A percentile compares a stretch with the other conserved stretches of the same genome.
These are phyloP conservation scores for Drosophila ohnishii DNA, from an alignment of 1,140 invertebrate genomes.

Conservation along the genomic window DNA sequence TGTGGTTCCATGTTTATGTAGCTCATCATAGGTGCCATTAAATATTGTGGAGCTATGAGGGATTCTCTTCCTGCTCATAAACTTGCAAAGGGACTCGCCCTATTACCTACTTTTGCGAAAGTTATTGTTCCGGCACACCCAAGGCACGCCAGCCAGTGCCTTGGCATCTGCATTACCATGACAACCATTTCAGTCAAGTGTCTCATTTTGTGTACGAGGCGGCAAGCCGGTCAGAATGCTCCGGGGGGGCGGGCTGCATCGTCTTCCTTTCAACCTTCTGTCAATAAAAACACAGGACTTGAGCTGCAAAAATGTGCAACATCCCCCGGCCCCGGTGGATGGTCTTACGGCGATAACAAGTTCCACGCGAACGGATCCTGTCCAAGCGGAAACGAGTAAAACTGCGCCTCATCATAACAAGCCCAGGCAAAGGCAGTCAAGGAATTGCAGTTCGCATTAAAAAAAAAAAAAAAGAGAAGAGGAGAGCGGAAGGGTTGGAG, in stretches of 20 bases:
- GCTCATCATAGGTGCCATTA: neutral
- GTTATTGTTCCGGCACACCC: conserved; percentile 8
- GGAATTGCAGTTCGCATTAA: conserved; percentile 55
- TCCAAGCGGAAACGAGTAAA: conserved; percentile 67
- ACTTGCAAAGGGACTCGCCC: neutral
- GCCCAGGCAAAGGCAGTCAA: conserved; percentile 18
- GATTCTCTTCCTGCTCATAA: neutral
- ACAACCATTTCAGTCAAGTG: conserved; percentile 66
- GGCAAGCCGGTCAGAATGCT: conserved; percentile 44
- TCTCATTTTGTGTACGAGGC: conserved; percentile 71
- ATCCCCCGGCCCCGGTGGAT: neutral
- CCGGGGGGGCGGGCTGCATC: neutral
- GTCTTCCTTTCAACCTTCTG: conserved; percentile 47
- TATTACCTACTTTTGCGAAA: conserved; percentile 3
- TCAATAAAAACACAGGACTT: conserved; percentile 52
- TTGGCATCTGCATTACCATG: conserved; percentile 35
- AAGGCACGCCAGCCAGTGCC: neutral
- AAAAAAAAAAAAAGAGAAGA: conserved; percentile 7
- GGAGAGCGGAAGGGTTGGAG: conserved; percentile 8
- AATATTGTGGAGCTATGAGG: neutral
- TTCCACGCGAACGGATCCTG: conserved; percentile 67
- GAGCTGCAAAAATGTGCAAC: conserved; percentile 52
- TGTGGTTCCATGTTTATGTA: neutral
- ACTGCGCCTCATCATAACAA: conserved; percentile 50
- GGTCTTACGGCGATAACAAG: conserved; percentile 55